Base-by-base conservation (phyloP, 2,888 invertebrate species). In the Machimus rusticus region DNA sequence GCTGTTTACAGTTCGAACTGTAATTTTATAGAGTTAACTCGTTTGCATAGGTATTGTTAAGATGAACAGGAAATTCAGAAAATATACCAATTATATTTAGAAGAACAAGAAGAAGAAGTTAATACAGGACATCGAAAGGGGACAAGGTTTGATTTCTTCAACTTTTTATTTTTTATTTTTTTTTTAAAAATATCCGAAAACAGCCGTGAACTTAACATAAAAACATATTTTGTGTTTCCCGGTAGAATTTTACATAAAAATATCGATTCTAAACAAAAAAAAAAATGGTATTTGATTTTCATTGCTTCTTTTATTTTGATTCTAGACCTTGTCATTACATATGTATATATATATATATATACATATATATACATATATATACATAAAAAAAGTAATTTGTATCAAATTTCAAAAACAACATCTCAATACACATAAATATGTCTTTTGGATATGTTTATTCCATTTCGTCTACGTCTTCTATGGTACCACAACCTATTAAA, bases 1-100 rank as follows among this genome's bases (percentile, higher is more conserved):
- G 74, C 66, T 84, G 74, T 31, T 28, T 82, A 19, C 34, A 31
- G 2, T 82, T 34, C 34, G 31, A 82, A 23, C 31, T 82, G 28
- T 82, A 82, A 82, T 82, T 55, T 37, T 82, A 37, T 82, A 57
- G 57, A 55, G 55, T 82, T 55, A 51, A 51, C 6, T 82, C 34
- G 14, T 28, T n/a, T 82, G 51, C n/a, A 51, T 51, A 51, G 51
- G 51, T 51, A 51, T 51, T 19, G 51, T 51, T 51, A 51, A 51
- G 51, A 46, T 46, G 43, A 46, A 51, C n/a, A 51, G 19, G 34
- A 34, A 5, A 51, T 51, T 5, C 51, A 51, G n/a, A 5, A 51
- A 51, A 51, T 6, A 51, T n/a, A 39, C 16, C n/a, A 51, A n/a
- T 51, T 51, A 51, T 5, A 8, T 51, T n/a, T 51, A 46, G 51